These are phyloP conservation scores for Parazoanthus atlanticus DNA, from an alignment of 92 coral and sea anemone species.

Conservation along the genomic window DNA sequence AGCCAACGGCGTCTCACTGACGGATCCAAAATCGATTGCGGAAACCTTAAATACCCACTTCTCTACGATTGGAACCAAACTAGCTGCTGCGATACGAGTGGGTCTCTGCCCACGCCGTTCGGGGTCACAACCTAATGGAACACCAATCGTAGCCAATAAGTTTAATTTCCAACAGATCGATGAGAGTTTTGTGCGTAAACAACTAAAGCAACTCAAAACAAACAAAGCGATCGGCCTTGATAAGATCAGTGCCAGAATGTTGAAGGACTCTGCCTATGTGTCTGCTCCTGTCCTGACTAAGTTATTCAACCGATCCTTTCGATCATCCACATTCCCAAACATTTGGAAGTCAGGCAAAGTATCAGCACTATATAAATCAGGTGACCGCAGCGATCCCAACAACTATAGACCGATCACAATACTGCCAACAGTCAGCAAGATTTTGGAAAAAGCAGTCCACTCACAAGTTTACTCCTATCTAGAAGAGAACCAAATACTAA, in stretches of 20 bases:
- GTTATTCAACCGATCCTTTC: too few relatives aligned
- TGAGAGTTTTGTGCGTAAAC: constrained; percentile 12
- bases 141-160: constrained; percentile 15
- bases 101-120: constrained; percentile 14
- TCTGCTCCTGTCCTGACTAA: constrained; percentile 45
- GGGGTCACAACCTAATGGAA: constrained; percentile 20
- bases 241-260: constrained; percentile 38
- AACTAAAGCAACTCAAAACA: too few relatives aligned
- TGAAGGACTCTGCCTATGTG: constrained; percentile 44
- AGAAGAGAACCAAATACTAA: too few relatives aligned
- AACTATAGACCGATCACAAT: too few relatives aligned
- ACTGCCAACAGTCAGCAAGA: too few relatives aligned
- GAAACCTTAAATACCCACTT: constrained; percentile 50
- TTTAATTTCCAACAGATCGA: constrained; percentile 19
- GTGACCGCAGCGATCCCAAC: too few relatives aligned
- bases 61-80: constrained; percentile 57
- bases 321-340: constrained; percentile 46
- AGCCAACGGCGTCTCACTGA: constrained; percentile 37
- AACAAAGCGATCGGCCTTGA: too few relatives aligned
- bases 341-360: constrained; percentile 58
- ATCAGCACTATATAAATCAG: too few relatives aligned
- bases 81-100: constrained; percentile 42
- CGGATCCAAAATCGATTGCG: constrained; percentile 44
- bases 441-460: too few relatives aligned
- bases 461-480: too few relatives aligned